Evolutionary conservation across 2,113 vertebrate species (phyloP), one percentile per base, ranked within the genome.

Genomic region (Bufo bufo): DNA sequence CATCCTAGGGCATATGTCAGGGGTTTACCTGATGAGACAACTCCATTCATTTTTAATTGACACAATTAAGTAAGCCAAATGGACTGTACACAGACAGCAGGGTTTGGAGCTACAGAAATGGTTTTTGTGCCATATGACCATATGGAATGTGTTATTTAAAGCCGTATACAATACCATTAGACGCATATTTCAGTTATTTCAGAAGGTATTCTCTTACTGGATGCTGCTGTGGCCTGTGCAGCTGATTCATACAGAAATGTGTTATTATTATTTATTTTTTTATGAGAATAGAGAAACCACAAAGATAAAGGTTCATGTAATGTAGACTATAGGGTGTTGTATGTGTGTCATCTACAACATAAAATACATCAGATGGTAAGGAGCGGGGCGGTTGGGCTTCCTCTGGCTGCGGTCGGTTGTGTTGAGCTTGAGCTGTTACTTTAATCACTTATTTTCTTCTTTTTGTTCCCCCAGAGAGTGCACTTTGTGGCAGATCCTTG

Each of bases 401-500:
- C 78, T 59, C 54, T 61, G 54, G 7, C 16, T 81, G 3, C 17
- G 16, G 4, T 77, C 50, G 19, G 13, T 59, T 59, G 12, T 59
- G 13, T n/a, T 56, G 20, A 20, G 50, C 17, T 80, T 78, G 23
- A 23, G 75, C 10, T 50, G 43, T 47, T 77, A 20, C 16, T 33
- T 13, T 78, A 16, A 0, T 58, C n/a, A 1, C 6, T 56, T 20
- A 43, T 10, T 86, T 54, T 4, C 9, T 75, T 88, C 20, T 19
- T 33, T 83, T 23, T 90, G 17, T 10, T 11, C 59, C 87, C 14
- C 61, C 91, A 99, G 98, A 94, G 96, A 0, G 95, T 98, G 47
- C 95, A 90, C 2, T 92, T 99, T 20, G 95, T 96, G n/a, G 90
- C 98, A 0, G 98, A 99, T 87, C 98, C 98, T 91, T 98, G 97